phyloP scores from a whole-genome alignment of 30 jellyfish, hydroid and myxozoan genomes.

The Aurelia sp. region DNA sequence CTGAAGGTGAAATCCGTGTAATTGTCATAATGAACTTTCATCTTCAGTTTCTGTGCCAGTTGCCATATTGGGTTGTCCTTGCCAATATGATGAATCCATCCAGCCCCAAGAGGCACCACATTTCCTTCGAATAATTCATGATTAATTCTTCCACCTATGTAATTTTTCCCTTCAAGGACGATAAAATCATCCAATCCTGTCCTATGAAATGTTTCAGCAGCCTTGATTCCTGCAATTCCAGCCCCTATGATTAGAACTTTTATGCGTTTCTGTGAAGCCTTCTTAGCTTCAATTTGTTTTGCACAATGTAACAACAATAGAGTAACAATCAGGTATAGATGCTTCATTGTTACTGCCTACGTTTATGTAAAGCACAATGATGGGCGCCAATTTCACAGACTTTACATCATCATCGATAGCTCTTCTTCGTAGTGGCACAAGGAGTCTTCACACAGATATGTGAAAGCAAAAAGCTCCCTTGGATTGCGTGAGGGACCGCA shows the following conservation, averaged over 20 bases:
- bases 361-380: too few species aligned
- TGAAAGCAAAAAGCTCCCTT: too few species aligned
- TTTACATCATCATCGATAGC: too few species aligned
- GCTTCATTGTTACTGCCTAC: too few species aligned
- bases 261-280: not conserved
- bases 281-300: too few species aligned
- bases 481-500: too few species aligned
- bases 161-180: constrained; percentile 72
- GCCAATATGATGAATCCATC: constrained; percentile 55
- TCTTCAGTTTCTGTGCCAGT: constrained; percentile 59
- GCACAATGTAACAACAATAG: too few species aligned
- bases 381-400: too few species aligned
- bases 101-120: constrained; percentile 78
- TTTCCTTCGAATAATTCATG: constrained; percentile 37
- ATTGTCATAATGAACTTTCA: constrained; percentile 58
- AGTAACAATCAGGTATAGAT: too few species aligned
- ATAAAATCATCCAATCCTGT: constrained; percentile 56
- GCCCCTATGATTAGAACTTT: constrained; percentile 81
- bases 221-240: constrained; percentile 75
- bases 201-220: constrained; percentile 70
- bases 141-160: constrained; percentile 68
- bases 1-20: constrained; percentile 59
- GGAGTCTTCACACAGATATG: too few species aligned
- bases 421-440: too few species aligned
- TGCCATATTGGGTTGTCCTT: constrained; percentile 59